These are phyloP conservation scores for Typhlichthys subterraneus DNA, from an alignment of 2,797 vertebrate genomes.

Conservation along the genomic window DNA sequence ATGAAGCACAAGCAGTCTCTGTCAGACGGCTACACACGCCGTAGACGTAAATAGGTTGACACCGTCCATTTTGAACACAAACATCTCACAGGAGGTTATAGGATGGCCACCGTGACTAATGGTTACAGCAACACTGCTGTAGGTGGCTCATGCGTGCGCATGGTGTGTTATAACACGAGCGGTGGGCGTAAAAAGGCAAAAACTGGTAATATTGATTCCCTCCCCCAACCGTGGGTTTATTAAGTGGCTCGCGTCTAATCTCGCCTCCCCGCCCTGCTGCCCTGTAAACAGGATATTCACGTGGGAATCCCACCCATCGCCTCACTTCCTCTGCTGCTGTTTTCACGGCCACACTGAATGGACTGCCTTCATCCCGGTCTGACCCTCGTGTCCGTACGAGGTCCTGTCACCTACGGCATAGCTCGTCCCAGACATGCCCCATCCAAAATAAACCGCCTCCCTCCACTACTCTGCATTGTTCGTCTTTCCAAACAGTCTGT, in stretches of 20 bases:
- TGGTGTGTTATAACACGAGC: conserved; percentile 31
- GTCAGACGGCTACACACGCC: conserved; percentile 47
- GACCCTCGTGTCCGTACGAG: conserved; percentile 19
- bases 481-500: no score
- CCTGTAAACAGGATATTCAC: conserved; percentile 70
- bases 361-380: conserved; percentile 20
- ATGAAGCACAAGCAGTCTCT: conserved; percentile 45
- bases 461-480: no score
- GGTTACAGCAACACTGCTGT: conserved; percentile 36
- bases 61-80: conserved; percentile 50
- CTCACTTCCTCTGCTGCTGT: conserved; percentile 40
- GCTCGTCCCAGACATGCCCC: no score
- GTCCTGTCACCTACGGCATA: no score
- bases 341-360: conserved; percentile 38
- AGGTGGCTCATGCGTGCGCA: conserved; percentile 32
- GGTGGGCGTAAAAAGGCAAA: neutral
- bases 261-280: conserved; percentile 6
- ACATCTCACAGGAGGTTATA: conserved; percentile 37
- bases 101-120: conserved; percentile 56
- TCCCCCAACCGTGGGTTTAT: conserved; percentile 19
- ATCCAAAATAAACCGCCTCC: no score
- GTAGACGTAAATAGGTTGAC: conserved; percentile 49
- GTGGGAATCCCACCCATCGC: conserved; percentile 51
- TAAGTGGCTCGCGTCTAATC: conserved; percentile 25
- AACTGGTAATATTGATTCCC: conserved; percentile 29